Percentiles rank a stretch among this genome's conserved stretches.
Evolutionary conservation across 2,888 invertebrate species (phyloP).

Genomic region (Brachycybe producta): DNA sequence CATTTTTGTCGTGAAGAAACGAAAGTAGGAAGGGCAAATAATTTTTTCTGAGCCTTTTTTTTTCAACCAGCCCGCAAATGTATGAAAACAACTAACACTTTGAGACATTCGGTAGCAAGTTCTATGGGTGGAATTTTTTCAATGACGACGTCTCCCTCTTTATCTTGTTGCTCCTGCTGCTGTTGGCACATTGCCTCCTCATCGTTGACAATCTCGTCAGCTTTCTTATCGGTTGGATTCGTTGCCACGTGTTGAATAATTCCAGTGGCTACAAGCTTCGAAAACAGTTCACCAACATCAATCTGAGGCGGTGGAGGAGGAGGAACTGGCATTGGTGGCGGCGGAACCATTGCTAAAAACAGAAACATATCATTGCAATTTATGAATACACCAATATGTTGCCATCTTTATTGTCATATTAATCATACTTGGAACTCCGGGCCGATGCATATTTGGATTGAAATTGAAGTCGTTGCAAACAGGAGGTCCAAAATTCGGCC

Average conservation of each 20-base stretch:
- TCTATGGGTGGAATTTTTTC: constrained; percentile 36
- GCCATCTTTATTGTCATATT: too few species aligned
- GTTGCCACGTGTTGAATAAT: constrained; percentile 42
- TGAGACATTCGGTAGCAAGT: constrained; percentile 56
- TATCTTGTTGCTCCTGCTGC: constrained; percentile 19
- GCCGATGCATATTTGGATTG: not conserved
- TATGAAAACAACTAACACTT: constrained; percentile 48
- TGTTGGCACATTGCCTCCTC: constrained; percentile 16
- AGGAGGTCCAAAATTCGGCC: too few species aligned
- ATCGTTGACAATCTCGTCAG: constrained; percentile 3
- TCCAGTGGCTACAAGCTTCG: constrained; percentile 73
- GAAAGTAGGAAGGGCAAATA: too few species aligned
- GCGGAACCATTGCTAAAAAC: not conserved
- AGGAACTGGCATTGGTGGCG: not conserved
- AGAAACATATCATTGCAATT: not conserved
- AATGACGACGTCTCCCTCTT: constrained; percentile 20
- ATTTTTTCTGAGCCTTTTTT: too few species aligned
- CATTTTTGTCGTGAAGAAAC: too few species aligned
- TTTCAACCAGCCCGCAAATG: too few species aligned
- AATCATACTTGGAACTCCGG: not conserved
- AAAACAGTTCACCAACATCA: constrained; percentile 70
- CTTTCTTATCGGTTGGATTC: not conserved
- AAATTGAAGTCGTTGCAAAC: not conserved
- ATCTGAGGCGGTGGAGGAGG: constrained; percentile 27
- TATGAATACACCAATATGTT: not conserved